phyloP scores from a whole-genome alignment of 2,113 vertebrate genomes.

The Neogobius melanostomus region DNA sequence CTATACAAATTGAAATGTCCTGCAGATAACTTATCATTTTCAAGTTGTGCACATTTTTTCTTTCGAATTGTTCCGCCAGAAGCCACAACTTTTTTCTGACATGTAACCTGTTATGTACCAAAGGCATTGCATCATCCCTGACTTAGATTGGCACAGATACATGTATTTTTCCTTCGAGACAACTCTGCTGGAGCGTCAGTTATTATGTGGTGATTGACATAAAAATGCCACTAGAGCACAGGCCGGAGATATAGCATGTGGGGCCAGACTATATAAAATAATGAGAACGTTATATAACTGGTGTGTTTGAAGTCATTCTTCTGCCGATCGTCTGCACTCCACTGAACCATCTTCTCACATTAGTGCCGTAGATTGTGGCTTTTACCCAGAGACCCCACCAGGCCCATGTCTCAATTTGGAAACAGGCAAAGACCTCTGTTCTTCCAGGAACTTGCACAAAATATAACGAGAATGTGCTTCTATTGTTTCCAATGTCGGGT shows the following conservation, averaged over 20 bases:
- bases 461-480: neutral
- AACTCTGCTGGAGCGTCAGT: neutral
- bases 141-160: neutral
- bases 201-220: neutral
- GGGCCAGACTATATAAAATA: constrained; percentile 39
- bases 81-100: no score
- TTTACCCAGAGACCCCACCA: neutral
- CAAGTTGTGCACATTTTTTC: neutral
- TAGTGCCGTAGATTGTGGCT: neutral
- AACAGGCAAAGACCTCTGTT: neutral
- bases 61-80: no score
- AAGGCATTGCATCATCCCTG: no score
- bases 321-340: neutral
- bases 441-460: neutral
- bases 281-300: constrained; percentile 42
- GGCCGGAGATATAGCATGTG: neutral
- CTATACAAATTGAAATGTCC: neutral
- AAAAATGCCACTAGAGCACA: neutral
- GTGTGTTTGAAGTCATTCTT: constrained; percentile 19
- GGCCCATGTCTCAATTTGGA: neutral
- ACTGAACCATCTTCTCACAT: neutral
- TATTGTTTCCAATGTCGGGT: neutral
- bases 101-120: no score
- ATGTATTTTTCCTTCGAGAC: neutral
- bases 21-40: neutral